phyloP scores from a whole-genome alignment of 2,113 vertebrate species.

The Fukomys damarensis region DNA sequence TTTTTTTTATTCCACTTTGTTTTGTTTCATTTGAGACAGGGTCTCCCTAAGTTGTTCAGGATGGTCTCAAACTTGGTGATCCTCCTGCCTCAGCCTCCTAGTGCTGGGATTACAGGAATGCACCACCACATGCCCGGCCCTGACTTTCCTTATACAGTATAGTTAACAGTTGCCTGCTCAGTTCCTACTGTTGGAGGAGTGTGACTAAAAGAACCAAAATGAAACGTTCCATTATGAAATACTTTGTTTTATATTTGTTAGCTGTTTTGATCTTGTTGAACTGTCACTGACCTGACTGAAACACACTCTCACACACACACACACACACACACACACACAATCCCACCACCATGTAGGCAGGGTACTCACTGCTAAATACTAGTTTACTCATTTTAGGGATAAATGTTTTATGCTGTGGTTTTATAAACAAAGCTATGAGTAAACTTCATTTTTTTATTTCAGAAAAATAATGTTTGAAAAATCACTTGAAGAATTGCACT shows the following conservation, averaged over 20 bases:
- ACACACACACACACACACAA: background rate
- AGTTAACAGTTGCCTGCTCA: background rate
- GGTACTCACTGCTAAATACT: background rate
- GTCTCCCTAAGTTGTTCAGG: background rate
- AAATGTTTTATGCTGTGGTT: constrained; percentile 49
- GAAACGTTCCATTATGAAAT: constrained; percentile 13
- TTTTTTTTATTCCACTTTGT: background rate
- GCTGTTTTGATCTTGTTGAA: background rate
- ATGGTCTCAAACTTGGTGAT: background rate
- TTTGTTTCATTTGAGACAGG: background rate
- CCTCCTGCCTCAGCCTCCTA: background rate
- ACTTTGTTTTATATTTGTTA: background rate
- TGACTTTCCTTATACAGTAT: background rate
- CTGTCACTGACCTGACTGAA: background rate
- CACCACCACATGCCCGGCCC: background rate
- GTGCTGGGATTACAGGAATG: background rate
- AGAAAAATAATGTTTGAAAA: constrained; percentile 36
- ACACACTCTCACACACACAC: background rate
- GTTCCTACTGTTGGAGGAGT: background rate
- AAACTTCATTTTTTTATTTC: constrained; percentile 44
- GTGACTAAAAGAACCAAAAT: constrained; percentile 16
- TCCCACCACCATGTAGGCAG: background rate
- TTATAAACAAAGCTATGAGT: constrained; percentile 39
- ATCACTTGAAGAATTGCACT: constrained; percentile 63
- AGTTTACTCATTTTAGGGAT: background rate